These are phyloP conservation scores for Anguilla pacifica DNA, from an alignment of 2,797 vertebrate species.

Conservation along the genomic window DNA sequence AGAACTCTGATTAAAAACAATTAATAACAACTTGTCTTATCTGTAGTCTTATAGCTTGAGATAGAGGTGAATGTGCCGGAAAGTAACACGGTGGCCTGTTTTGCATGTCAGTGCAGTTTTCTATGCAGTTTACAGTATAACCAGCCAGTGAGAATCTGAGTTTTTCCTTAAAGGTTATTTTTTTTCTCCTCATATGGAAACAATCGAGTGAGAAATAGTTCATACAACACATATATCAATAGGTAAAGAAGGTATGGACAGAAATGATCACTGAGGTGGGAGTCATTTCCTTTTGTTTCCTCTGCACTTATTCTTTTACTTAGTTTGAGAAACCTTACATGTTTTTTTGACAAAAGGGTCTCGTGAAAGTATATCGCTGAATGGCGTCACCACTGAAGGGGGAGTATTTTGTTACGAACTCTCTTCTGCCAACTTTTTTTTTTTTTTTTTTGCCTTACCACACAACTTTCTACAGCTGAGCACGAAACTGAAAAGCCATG, in stretches of 20 bases:
- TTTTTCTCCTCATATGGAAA: slow-evolving; percentile 3
- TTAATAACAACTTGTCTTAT: slow-evolving; percentile 37
- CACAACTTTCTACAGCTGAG: slow-evolving; percentile 60
- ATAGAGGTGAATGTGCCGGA: not conserved
- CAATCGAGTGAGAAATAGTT: slow-evolving; percentile 21
- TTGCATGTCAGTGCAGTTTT: not conserved
- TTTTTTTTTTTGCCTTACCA: slow-evolving; percentile 51
- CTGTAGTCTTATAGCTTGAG: not conserved
- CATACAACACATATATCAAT: slow-evolving; percentile 10
- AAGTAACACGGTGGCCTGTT: too few relatives aligned
- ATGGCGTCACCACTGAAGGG: slow-evolving; percentile 52
- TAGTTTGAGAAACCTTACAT: slow-evolving; percentile 37
- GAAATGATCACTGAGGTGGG: slow-evolving; percentile 37
- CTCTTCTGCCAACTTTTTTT: slow-evolving; percentile 45
- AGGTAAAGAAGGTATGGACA: not conserved
- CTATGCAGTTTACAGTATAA: not conserved
- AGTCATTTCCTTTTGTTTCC: slow-evolving; percentile 51
- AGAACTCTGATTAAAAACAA: slow-evolving; percentile 38
- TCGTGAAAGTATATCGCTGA: slow-evolving; percentile 38
- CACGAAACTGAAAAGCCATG: slow-evolving; percentile 52
- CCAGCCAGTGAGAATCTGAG: not conserved
- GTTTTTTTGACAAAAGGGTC: slow-evolving; percentile 38
- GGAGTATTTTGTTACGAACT: slow-evolving; percentile 63
- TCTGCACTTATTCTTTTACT: slow-evolving; percentile 32
- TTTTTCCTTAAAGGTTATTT: not conserved